Percentiles rank a stretch among this genome's conserved stretches.
Conservation (phyloP, 2,888 invertebrate genomes). For the Acanthacorydalis orientalis region DNA sequence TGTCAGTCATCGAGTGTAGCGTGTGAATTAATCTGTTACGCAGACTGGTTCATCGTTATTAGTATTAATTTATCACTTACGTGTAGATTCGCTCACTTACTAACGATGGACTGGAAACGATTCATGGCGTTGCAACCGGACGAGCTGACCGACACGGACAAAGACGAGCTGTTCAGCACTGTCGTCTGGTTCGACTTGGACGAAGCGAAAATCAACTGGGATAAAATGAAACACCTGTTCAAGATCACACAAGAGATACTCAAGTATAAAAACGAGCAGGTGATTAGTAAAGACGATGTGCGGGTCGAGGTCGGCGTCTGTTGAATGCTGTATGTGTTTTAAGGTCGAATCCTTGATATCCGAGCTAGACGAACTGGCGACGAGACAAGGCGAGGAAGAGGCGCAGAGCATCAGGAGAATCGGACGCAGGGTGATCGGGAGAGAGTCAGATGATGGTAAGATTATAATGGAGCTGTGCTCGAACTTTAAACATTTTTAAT, state of each 20-base stretch:
- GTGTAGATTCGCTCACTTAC: conserved; percentile 19
- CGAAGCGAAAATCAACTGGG: conserved; percentile 35
- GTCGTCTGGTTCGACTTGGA: conserved; percentile 44
- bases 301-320: conserved; percentile 1
- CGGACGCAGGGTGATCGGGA: too few relatives aligned
- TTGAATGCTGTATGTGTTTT: conserved; percentile 1
- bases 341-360: conserved; percentile 33
- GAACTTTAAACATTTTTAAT: not conserved
- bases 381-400: conserved; percentile 27
- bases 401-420: conserved; percentile 13
- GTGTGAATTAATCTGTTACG: conserved; percentile 7
- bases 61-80: too few relatives aligned
- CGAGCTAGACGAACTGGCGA: conserved; percentile 33
- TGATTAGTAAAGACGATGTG: conserved; percentile 16
- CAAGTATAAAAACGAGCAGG: conserved; percentile 52
- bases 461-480: not conserved
- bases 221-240: conserved; percentile 37
- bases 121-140: conserved; percentile 35
- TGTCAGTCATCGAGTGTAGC: too few relatives aligned
- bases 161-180: conserved; percentile 43
- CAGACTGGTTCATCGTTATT: too few relatives aligned
- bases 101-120: conserved; percentile 38
- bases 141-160: conserved; percentile 38
- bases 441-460: too few relatives aligned
- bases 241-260: conserved; percentile 47